Evolutionary conservation across 2,113 vertebrate species (phyloP), one percentile per base, ranked within the genome.

Genomic region (Rhizomys pruinosus): DNA sequence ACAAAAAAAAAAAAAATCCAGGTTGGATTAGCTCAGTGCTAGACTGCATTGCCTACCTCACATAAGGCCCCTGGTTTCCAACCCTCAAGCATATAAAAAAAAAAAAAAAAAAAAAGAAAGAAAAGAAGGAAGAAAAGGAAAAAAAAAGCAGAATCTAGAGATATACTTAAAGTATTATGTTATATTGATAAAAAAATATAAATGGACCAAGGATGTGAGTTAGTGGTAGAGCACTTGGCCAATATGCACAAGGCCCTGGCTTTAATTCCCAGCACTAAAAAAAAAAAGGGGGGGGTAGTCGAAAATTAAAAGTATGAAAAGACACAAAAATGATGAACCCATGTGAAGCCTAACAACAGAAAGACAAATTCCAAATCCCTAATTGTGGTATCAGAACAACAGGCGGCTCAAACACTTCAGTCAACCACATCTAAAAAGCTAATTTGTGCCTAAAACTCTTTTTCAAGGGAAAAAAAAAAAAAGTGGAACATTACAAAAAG

Each of bases 401-500:
- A 42, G 7, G 68, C 16, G 69, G 68, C 57, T 7, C 32, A 37
- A 85, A 85, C 7, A 55, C 63, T 34, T 61, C 34, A 80, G 61
- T n/a, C 89, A 89, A 68, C 69, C 64, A 76, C 68, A 87, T 15
- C 39, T 87, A 34, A 91, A 89, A 94, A n/a, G 63, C 27, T 66
- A 72, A 79, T 84, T 71, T 57, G 44, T 61, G 25, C 29, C 34
- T 39, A 47, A 55, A 29, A 57, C 32, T 22, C 22, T 92, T 85
- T n/a, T 22, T 92, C 20, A 17, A 52, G 47, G 11, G 11, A 82
- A 74, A 89, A 57, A 47, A 79, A 79, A 52, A 15, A 59, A 27
- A 76, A 20, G 47, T 52, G 25, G 2, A 79, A 7, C 66, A 57
- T 66, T 39, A 79, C 84, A 66, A 84, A 85, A 92, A 76, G 47